Evolutionary conservation across 2,113 vertebrate genomes (phyloP).

Genomic region (Passerina amoena): DNA sequence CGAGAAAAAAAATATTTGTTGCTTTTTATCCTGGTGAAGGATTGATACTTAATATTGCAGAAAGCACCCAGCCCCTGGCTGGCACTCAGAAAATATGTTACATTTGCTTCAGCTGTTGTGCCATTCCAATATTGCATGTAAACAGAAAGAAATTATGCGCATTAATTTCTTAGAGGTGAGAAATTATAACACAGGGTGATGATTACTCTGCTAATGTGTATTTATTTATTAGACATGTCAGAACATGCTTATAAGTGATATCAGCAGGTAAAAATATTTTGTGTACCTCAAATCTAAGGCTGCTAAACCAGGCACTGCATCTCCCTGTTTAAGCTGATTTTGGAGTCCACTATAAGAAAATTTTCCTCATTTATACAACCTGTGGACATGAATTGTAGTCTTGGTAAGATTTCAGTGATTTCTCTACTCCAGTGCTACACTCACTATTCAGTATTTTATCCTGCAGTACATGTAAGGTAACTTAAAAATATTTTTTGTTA

Average conservation of each 20-base stretch:
- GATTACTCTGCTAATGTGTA: slow-evolving; percentile 6
- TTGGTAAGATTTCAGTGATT: neutral
- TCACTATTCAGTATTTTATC: neutral
- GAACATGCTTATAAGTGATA: neutral
- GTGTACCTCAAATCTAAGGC: neutral
- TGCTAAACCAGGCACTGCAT: neutral
- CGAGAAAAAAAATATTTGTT: neutral
- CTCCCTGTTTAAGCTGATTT: neutral
- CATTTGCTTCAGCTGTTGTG: slow-evolving; percentile 13
- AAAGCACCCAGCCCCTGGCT: neutral
- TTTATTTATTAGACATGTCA: neutral
- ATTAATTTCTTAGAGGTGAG: slow-evolving; percentile 8
- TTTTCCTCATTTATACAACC: neutral
- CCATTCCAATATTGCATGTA: slow-evolving; percentile 28
- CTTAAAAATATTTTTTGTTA: neutral
- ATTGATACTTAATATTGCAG: neutral
- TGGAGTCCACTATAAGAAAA: neutral
- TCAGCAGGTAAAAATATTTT: neutral
- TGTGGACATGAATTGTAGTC: neutral
- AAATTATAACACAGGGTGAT: neutral
- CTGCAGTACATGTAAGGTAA: neutral
- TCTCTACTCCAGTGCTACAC: neutral
- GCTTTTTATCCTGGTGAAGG: slow-evolving; percentile 7
- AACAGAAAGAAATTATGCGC: slow-evolving; percentile 40
- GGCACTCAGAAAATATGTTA: neutral